Evolutionary conservation across 1,140 invertebrate species (phyloP), one percentile per base, ranked within the genome.

Genomic region (Harpegnathos saltator): DNA sequence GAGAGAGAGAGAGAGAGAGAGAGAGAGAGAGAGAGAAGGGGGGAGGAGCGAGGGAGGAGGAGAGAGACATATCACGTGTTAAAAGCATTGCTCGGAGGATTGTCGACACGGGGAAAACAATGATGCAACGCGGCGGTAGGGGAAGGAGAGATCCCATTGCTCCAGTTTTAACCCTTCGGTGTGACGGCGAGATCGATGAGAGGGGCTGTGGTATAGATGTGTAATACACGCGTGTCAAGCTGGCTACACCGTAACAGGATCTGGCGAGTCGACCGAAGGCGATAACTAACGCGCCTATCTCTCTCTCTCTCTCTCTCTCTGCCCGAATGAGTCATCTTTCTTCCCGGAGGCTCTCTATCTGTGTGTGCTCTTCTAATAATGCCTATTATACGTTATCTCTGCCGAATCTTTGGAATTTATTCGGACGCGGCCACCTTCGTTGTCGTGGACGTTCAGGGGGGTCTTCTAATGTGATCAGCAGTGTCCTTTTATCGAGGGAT

Each of bases 131-230:
- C 17, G 52, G 19, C n/a, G n/a, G n/a, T n/a, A n/a, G 14, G 65
- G 71, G 33, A 26, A 38, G 26, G 22, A 33, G 19, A 19, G 65
- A 80, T 69, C 65, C 38, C 65, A 80, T 80, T 80, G 75, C 75
- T 80, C 75, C 54, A 80, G 75, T 80, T 80, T 80, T 80, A 80
- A 80, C 75, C 75, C 65, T 71, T 71, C 26, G 19, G 74, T 56
- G 5, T 33, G 75, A 38, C 75, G 75, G 38, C 38, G 54, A 80
- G 75, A 80, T 80, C 75, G 75, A 80, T 80, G 75, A 78, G 63
- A 38, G 75, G 63, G 65, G 38, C 52, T 71, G n/a, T n/a, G 44
- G 65, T 58, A 58, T 22, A 59, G 33, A 14, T 24, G 22, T 22
- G 54, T 80, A 56, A 78, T 50, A 58, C 52, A 33, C 50, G 65